A percentile compares a stretch with the other conserved stretches of the same genome.
phyloP scores from a whole-genome alignment of 1,140 invertebrate genomes.

The Geopemphigus sp. region DNA sequence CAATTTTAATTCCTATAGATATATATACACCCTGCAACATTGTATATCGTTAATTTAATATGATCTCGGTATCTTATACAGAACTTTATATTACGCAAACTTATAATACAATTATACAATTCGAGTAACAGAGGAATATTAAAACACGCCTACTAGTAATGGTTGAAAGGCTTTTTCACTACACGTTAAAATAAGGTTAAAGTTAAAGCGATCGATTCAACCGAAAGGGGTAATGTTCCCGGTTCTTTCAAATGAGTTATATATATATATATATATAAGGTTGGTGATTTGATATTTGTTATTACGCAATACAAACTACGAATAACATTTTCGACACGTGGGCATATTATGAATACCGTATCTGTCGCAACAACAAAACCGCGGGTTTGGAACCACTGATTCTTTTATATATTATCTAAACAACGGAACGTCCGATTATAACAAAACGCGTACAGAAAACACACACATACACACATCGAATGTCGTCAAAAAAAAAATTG shows the following conservation, averaged over 20 bases:
- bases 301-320: not conserved
- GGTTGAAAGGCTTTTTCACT: not conserved
- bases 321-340: not conserved
- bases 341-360: not conserved
- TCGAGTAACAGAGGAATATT: no score
- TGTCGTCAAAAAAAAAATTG: not conserved
- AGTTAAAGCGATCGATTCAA: slow-evolving; percentile 21
- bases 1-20: not conserved
- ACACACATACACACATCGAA: not conserved
- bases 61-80: not conserved
- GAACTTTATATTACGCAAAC: no score
- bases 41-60: not conserved
- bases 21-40: not conserved
- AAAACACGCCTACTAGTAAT: not conserved
- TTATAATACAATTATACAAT: no score
- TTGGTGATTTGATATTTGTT: not conserved
- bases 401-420: not conserved
- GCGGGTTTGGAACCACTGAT: not conserved
- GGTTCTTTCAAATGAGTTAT: no score
- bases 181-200: slow-evolving; percentile 8
- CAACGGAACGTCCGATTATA: not conserved
- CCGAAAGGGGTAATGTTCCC: not conserved
- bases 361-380: not conserved
- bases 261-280: not conserved
- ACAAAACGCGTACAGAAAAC: not conserved